A percentile compares a stretch with the other conserved stretches of the same genome.
These are phyloP conservation scores for Sinocyclocheilus anshuiensis DNA, from an alignment of 2,113 vertebrate genomes.

Conservation along the genomic window DNA sequence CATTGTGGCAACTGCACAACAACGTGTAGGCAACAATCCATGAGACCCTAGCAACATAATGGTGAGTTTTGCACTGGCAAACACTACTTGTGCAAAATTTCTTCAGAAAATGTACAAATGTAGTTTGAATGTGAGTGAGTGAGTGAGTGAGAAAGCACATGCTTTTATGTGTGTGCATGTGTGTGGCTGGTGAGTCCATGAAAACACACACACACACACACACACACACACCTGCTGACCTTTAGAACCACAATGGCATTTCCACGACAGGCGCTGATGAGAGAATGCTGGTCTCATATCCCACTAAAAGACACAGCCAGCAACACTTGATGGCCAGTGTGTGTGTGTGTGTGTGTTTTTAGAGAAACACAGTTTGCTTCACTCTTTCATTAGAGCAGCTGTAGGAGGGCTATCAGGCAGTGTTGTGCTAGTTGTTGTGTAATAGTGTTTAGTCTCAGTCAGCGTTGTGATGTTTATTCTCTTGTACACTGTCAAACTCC, in stretches of 20 bases:
- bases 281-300: slow-evolving; percentile 14
- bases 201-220: background rate
- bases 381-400: slow-evolving; percentile 3
- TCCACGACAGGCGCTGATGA: background rate
- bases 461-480: background rate
- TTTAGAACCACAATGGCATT: slow-evolving; percentile 38
- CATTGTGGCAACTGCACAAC: background rate
- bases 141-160: background rate
- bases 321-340: background rate
- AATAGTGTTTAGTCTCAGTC: slow-evolving; percentile 10
- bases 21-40: no score
- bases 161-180: background rate
- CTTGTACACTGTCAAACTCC: background rate
- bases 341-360: slow-evolving; percentile 9
- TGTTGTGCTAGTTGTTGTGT: background rate
- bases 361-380: slow-evolving; percentile 24
- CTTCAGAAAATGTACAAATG: no score
- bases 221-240: background rate
- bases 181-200: no score
- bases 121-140: background rate
- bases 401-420: background rate
- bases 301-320: background rate
- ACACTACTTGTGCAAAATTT: no score
- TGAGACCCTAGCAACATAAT: no score
- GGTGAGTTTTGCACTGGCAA: no score